Evolutionary conservation across 2,113 vertebrate genomes (phyloP), one percentile per base, ranked within the genome.

Genomic region (Gila orcuttii): DNA sequence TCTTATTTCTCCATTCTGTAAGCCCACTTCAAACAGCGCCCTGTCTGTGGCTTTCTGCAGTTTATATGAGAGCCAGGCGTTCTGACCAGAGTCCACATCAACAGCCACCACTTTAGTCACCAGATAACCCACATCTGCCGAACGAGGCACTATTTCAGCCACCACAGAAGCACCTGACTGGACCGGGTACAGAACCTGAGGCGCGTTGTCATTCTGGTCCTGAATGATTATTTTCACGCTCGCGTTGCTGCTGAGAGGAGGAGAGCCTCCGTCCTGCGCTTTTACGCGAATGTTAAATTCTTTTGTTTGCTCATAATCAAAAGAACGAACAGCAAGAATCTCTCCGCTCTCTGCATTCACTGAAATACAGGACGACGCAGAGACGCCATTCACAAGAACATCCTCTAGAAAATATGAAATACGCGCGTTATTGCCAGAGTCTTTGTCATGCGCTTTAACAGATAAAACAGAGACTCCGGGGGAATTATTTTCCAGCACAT

Each of bases 301-400:
- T 90, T 94, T 95, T 3, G 55, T 92, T 87, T 94, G 92, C 66
- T 95, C 95, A 79, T 93, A 96, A 89, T 96, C 95, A 59, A 95
- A 93, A 1, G 93, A 93, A 1, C 90, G 91, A 47, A 93, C 86
- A 23, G 91, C 89, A 31, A 88, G 83, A 78, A 95, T 85, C 1
- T 87, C 91, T 39, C 95, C 94, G 3, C 87, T 95, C 57, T 95
- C 93, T 21, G 91, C 85, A 87, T 95, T 95, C 6, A 96, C 92
- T 3, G 94, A 94, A 76, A 96, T 88, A 81, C 93, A 94, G 0
- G 90, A 13, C 0, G 89, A 90, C 2, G 87, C 89, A 12, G 90
- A 88, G 50, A 93, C 79, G 2, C 93, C 94, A 60, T 93, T 91
- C 6, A 94, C n/a, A 2, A 92, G 84, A 33, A 9, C 80, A 3